phyloP scores from a whole-genome alignment of 2,113 vertebrate species.

The Forbesichthys papilliferus region DNA sequence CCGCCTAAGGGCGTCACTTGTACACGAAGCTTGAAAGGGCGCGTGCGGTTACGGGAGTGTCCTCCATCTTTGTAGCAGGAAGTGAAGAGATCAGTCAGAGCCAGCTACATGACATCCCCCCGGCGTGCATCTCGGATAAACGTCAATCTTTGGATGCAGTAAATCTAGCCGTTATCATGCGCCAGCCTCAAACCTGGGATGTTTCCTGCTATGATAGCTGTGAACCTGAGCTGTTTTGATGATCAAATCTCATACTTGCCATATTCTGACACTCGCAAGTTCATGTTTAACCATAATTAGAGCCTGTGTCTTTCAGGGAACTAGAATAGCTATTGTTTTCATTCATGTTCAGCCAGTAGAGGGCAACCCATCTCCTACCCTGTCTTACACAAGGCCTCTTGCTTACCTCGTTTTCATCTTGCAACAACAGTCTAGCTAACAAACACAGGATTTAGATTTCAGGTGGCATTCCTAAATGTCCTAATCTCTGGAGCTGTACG shows the following conservation, averaged over 20 bases:
- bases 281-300: too few relatives aligned
- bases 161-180: conserved; percentile 48
- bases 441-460: background rate
- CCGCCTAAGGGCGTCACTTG: conserved; percentile 62
- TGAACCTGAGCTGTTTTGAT: conserved; percentile 6
- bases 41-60: conserved; percentile 62
- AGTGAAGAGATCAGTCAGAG: conserved; percentile 70
- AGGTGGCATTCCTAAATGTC: background rate
- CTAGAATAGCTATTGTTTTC: background rate
- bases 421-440: conserved; percentile 3
- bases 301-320: background rate
- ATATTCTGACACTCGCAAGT: too few relatives aligned
- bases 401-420: background rate
- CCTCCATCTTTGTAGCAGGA: conserved; percentile 70
- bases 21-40: conserved; percentile 58
- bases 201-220: conserved; percentile 16
- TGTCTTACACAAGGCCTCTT: conserved; percentile 16
- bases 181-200: conserved; percentile 20
- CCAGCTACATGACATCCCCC: conserved; percentile 64
- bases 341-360: conserved; percentile 48
- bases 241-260: background rate
- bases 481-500: background rate
- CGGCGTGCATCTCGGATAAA: conserved; percentile 63
- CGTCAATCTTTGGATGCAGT: conserved; percentile 55
- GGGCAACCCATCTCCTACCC: conserved; percentile 45